These are phyloP conservation scores for Eupleurogrammus muticus DNA, from an alignment of 2,797 vertebrate species.

Conservation along the genomic window DNA sequence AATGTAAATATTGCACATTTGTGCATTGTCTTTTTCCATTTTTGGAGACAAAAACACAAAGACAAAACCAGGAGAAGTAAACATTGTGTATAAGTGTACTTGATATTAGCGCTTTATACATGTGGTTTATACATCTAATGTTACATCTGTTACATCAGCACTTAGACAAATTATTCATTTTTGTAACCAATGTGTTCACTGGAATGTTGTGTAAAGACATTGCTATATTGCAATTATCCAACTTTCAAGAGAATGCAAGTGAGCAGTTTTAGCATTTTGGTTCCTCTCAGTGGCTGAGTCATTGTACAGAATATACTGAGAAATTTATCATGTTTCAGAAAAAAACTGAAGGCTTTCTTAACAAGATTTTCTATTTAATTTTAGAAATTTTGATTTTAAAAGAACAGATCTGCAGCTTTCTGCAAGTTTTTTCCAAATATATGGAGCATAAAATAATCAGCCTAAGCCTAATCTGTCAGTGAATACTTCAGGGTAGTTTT, in stretches of 20 bases:
- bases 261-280: slow-evolving; percentile 11
- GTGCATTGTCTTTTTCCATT: slow-evolving; percentile 27
- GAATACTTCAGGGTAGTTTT: too few species aligned
- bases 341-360: background rate
- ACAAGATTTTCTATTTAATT: slow-evolving; percentile 1
- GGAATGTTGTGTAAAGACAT: slow-evolving; percentile 34
- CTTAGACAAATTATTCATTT: slow-evolving; percentile 43
- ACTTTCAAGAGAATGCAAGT: slow-evolving; percentile 5
- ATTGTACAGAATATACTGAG: background rate
- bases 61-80: slow-evolving; percentile 53
- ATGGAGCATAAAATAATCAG: too few species aligned
- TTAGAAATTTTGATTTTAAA: background rate
- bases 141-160: slow-evolving; percentile 75
- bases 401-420: too few species aligned
- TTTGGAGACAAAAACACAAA: background rate
- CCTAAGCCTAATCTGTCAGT: background rate
- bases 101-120: slow-evolving; percentile 73
- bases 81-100: slow-evolving; percentile 68
- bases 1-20: slow-evolving; percentile 63
- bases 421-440: too few species aligned
- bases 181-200: slow-evolving; percentile 35
- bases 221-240: slow-evolving; percentile 17
- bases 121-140: slow-evolving; percentile 73
- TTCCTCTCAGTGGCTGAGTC: background rate
- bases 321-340: background rate